Evolutionary conservation across 2,888 invertebrate genomes (phyloP), one percentile per base, ranked within the genome.

Genomic region (Cerceris ruficornis): DNA sequence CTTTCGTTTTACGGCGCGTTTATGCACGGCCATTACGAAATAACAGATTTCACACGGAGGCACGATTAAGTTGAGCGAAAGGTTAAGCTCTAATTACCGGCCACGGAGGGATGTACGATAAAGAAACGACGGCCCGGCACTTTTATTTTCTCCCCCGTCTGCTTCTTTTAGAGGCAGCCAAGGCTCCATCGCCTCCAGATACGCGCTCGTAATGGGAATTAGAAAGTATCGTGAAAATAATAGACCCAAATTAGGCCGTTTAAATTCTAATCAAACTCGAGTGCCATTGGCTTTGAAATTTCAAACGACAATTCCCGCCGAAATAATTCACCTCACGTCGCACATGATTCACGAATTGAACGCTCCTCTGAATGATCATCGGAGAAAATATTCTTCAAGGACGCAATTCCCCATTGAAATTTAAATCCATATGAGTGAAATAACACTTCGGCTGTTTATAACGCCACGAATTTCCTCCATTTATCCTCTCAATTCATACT

Each of bases 81-180:
- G 69, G 71, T 78, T 75, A 73, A 62, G 81, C 79, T 83, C 79
- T 84, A 77, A 81, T 81, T 79, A 74, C 64, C 61, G 42, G 9
- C 28, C 28, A 28, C 17, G 17, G 58, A 13, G 69, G 50, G 70
- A 73, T 73, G 49, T 52, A 52, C 75, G 57, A 54, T 76, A 50
- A 49, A 54, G 59, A 54, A 52, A 57, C 60, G 54, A 17, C 49
- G 61, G 70, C 65, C 65, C 62, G 58, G 60, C 65, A 57, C 58
- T 46, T 13, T 71, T 59, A 43, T 62, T 62, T 69, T 62, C 67
- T 49, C 41, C 11, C 17, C 17, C 50, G 43, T 57, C 55, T 55
- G 15, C 43, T 42, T 28, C 15, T 28, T 61, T 49, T 49, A 17
- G 6, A 15, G 55, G 55, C 11, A 55, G 28, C 57, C 28, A 28